Evolutionary conservation across 2,797 vertebrate genomes (phyloP), one percentile per base, ranked within the genome.

Genomic region (Rachycentron canadum): DNA sequence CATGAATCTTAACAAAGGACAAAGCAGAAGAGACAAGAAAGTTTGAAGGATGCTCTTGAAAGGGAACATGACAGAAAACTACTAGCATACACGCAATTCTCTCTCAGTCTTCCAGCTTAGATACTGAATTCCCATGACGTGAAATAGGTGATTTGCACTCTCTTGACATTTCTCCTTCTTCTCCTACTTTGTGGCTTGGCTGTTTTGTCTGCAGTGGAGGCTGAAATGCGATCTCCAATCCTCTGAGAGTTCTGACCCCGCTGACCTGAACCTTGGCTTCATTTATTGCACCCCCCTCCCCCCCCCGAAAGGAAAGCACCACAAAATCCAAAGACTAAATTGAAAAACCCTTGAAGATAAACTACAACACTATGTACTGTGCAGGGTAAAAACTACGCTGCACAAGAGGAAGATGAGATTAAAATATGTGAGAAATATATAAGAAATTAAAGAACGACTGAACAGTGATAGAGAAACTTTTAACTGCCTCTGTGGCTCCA

Each of bases 201-300:
- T 71, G 21, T 47, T 75, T 64, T 23, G n/a, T 73, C 60, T 68
- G 41, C 78, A 79, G 81, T 16, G 50, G 34, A 61, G 4, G 64
- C 38, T 62, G 69, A 70, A 78, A 84, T 55, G 49, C n/a, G 21
- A 80, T 74, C 69, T 77, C 45, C 61, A 66, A 57, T 71, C 81
- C 72, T 78, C 50, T 34, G 72, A 69, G 69, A 82, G 58, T 64
- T 86, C 67, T 60, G 71, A 64, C 41, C 52, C 64, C 62, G 3
- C 38, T 58, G 78, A 82, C 78, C 73, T 53, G 40, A 62, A 79
- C 69, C 67, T 30, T 12, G 12, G 28, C 59, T 69, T 83, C 65
- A 80, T 78, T 76, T 81, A 84, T 86, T 78, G 67, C 58, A 41
- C 19, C 56, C 36, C 32, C 55, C 41, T 28, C 19, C 56, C 38